Base-by-base conservation (phyloP, 2,113 vertebrate species). In the Gymnocephalus cernua region DNA sequence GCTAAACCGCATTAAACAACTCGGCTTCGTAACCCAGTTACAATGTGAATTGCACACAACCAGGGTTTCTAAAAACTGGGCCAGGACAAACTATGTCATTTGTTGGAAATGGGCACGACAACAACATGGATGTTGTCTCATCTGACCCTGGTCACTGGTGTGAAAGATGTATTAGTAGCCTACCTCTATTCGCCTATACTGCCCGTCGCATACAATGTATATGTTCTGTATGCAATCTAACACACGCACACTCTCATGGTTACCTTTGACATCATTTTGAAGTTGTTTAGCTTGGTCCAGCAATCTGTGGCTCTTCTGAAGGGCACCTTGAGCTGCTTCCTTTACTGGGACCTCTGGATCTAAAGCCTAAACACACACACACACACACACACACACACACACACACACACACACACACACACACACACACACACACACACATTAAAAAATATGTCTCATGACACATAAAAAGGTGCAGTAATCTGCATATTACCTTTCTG, bases 201-300 rank as follows among this genome's bases (percentile, higher is more conserved):
- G 38, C 38, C 38, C 38, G 38, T 11, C 2, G 38, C 38, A 41
- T 41, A 41, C 9, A 41, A 41, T 41, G 38, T 41, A 41, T 11
- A 41, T 41, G 38, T 41, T 41, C 38, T 41, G 9, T 41, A 41
- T 10, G 38, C 10, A 41, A 41, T 41, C 38, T 41, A 41, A 41
- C 21, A 63, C 35, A 44, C n/a, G 25, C 12, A 16, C 4, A 56
- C 4, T 59, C 12, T 2, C 0, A 68, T 12, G 19, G 4, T 56
- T 78, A 94, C 93, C 93, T 90, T 88, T 82, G 54, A 92, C 89
- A 71, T 92, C 87, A 68, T 89, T 86, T 29, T 92, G 84, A 57
- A 94, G 88, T 64, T 91, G 83, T 32, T 87, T 88, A 2, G 93
- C 93, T 63, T 93, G 63, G 63, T 92, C 82, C 11, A 94, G 70